Evolutionary conservation across 2,888 invertebrate genomes (phyloP).

Genomic region (Drosophila phalerata): DNA sequence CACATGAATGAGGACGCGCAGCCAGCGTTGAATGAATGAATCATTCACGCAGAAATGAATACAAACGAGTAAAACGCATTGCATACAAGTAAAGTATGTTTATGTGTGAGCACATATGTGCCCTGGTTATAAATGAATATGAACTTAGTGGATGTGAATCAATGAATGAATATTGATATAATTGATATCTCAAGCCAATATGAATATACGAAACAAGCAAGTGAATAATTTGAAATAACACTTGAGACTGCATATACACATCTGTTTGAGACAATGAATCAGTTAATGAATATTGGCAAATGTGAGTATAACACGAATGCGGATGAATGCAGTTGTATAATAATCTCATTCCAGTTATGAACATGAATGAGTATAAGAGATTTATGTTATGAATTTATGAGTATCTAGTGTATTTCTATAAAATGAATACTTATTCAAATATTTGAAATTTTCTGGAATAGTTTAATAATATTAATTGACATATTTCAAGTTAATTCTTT

Average conservation of each 20-base stretch:
- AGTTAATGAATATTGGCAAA: neutral
- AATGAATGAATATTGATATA: slow-evolving; percentile 25
- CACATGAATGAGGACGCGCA: slow-evolving; percentile 53
- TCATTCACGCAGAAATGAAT: slow-evolving; percentile 73
- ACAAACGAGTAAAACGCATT: slow-evolving; percentile 39
- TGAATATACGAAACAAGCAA: slow-evolving; percentile 7
- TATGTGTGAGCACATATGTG: neutral
- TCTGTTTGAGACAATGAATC: neutral
- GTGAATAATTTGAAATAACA: slow-evolving; percentile 8
- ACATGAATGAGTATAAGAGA: too few relatives aligned
- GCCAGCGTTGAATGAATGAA: slow-evolving; percentile 71
- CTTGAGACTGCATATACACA: neutral
- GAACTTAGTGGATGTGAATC: slow-evolving; percentile 34
- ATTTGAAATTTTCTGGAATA: too few relatives aligned
- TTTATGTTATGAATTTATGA: too few relatives aligned
- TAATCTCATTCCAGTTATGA: too few relatives aligned
- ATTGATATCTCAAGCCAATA: slow-evolving; percentile 22
- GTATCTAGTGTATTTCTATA: too few relatives aligned
- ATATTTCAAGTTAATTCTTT: neutral
- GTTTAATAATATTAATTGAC: too few relatives aligned
- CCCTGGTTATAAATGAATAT: slow-evolving; percentile 10
- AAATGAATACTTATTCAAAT: too few relatives aligned
- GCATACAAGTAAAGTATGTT: neutral
- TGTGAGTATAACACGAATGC: neutral
- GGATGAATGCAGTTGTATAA: too few relatives aligned